Percentiles rank a stretch among this genome's conserved stretches.
Evolutionary conservation across 2,888 invertebrate genomes (phyloP).

Genomic region (Conops quadrifasciatus): DNA sequence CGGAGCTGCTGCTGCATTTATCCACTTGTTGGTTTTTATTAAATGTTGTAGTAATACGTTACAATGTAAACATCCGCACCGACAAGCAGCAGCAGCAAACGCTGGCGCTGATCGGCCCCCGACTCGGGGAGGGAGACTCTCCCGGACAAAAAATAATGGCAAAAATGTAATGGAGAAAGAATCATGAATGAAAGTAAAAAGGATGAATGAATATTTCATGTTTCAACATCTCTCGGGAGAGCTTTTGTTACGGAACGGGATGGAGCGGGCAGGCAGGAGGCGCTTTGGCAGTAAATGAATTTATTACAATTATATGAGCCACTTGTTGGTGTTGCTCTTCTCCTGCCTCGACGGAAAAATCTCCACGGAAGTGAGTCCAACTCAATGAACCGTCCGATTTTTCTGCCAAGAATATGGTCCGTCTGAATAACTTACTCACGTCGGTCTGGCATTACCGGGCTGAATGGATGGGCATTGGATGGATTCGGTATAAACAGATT

Average conservation of each 20-base stretch:
- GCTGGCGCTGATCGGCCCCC: background rate
- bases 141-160: conserved; percentile 14
- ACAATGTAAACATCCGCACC: conserved; percentile 39
- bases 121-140: background rate
- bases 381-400: no score
- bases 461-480: no score
- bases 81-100: conserved; percentile 8
- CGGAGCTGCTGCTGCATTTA: conserved; percentile 33
- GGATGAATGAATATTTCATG: conserved; percentile 41
- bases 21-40: conserved; percentile 45
- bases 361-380: background rate
- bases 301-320: conserved; percentile 34
- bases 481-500: no score
- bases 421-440: no score
- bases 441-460: no score
- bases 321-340: conserved; percentile 33
- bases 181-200: conserved; percentile 40
- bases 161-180: conserved; percentile 28
- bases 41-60: conserved; percentile 44
- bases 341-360: background rate
- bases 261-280: background rate
- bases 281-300: conserved; percentile 24
- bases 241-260: background rate
- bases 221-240: conserved; percentile 10
- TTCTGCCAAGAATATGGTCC: no score